Evolutionary conservation across 2,113 vertebrate species (phyloP), one percentile per base, ranked within the genome.

Genomic region (Rhagologus leucostigma): DNA sequence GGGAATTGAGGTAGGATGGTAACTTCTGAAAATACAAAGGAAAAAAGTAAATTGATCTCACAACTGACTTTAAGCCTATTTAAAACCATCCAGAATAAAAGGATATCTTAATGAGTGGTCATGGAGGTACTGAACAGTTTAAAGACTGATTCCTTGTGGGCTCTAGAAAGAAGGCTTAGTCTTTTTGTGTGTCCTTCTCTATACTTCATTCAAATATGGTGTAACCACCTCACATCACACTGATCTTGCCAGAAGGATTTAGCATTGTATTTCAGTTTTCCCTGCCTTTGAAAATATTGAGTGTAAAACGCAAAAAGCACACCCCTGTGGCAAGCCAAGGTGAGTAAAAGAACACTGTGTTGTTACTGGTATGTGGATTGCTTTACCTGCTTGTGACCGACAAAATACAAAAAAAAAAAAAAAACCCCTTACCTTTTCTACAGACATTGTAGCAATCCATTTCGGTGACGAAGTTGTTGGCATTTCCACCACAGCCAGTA

Each of bases 401-500:
- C 13, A 76, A 78, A 73, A 52, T 4, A 35, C 1, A 33, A 65
- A 42, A 67, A 29, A 13, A 9, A 16, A 59, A 49, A 37, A 24
- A 21, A 15, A 1, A n/a, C n/a, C 2, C 2, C 96, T 83, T 97
- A 99, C 99, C 98, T 98, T 98, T 98, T 37, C 60, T 44, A 78
- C 99, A 99, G 87, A 98, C 98, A 1, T 95, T 98, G 77, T 95
- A 95, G 94, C 99, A 99, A 74, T 93, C 97, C 5, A 76, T 85
- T 78, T 95, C 95, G 10, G 95, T 98, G 84, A 98, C 92, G 3
- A 99, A 99, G 97, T 99, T 99, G 96, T 99, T 99, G 89, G 97
- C 97, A 95, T 99, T 99, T 42, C 99, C 99, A 21, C 99, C 99
- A 29, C 99, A 99, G 89, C 99, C 99, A 0, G 98, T 98, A 18